Evolutionary conservation across 2,113 vertebrate genomes (phyloP).

Genomic region (Aspiorhynchus laticeps): DNA sequence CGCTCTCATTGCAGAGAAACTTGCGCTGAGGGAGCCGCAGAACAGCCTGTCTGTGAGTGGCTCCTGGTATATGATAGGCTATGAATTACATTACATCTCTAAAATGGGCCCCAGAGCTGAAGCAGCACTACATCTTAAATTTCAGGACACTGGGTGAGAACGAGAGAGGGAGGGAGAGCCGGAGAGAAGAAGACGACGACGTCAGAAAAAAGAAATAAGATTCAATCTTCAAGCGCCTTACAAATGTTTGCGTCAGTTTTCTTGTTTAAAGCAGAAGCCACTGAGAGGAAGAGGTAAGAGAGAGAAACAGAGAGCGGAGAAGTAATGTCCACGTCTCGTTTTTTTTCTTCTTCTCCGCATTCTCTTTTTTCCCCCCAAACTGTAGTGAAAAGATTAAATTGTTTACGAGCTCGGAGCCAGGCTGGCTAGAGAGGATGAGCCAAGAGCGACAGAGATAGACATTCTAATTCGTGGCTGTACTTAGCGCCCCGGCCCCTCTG

Average conservation of each 20-base stretch:
- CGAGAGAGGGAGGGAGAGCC: conserved; percentile 53
- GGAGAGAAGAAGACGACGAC: conserved; percentile 55
- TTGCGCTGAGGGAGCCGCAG: conserved; percentile 47
- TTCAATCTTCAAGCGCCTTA: conserved; percentile 80
- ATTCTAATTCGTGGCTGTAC: conserved; percentile 95
- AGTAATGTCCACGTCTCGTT: conserved; percentile 68
- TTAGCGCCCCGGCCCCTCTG: conserved; percentile 84
- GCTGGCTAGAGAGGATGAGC: conserved; percentile 90
- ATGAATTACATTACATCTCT: conserved; percentile 80
- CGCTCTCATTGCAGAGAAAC: conserved; percentile 48
- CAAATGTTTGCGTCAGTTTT: conserved; percentile 80
- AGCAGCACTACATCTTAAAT: conserved; percentile 79
- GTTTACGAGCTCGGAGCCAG: conserved; percentile 92
- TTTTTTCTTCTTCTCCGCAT: conserved; percentile 42
- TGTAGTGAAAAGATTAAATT: conserved; percentile 99
- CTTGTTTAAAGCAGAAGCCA: conserved; percentile 76
- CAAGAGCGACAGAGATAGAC: conserved; percentile 96
- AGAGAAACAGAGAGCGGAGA: conserved; percentile 48
- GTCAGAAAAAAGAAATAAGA: conserved; percentile 71
- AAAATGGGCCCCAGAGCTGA: conserved; percentile 78
- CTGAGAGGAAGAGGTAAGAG: conserved; percentile 62
- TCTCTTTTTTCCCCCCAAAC: conserved; percentile 86
- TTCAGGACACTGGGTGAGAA: conserved; percentile 71
- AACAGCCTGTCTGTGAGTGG: conserved; percentile 48
- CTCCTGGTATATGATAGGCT: conserved; percentile 60